Percentiles rank a stretch among this genome's conserved stretches.
Evolutionary conservation across 2,797 vertebrate species (phyloP).

Genomic region (Phalanger gymnotis): DNA sequence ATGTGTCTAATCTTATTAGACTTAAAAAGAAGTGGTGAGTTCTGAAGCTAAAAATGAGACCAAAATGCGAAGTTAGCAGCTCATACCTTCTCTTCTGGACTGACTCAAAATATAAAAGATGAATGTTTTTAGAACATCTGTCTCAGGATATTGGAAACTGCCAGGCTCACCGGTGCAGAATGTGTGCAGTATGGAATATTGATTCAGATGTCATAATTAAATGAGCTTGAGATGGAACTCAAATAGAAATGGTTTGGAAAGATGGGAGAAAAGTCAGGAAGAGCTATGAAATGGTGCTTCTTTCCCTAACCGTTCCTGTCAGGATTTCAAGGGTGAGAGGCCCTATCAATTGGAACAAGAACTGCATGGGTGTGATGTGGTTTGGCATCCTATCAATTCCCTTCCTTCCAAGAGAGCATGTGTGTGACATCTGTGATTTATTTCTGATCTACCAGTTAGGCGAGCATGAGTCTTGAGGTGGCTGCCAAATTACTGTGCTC

Average conservation of each 20-base stretch:
- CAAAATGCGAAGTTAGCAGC: background rate
- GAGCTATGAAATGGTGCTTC: constrained; percentile 71
- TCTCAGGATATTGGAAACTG: constrained; percentile 43
- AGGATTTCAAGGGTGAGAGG: constrained; percentile 79
- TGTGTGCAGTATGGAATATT: constrained; percentile 51
- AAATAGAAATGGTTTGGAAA: constrained; percentile 68
- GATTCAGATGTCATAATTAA: constrained; percentile 80
- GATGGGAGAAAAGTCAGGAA: constrained; percentile 78
- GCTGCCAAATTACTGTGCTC: constrained; percentile 75
- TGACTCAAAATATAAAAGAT: constrained; percentile 37
- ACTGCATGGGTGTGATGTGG: constrained; percentile 61
- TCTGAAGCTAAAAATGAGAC: constrained; percentile 45
- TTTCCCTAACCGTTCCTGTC: constrained; percentile 76
- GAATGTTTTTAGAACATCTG: constrained; percentile 52
- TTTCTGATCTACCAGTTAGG: constrained; percentile 74
- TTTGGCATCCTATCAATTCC: constrained; percentile 79
- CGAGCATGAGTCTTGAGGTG: constrained; percentile 73
- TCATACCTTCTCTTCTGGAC: constrained; percentile 28
- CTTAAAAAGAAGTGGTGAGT: constrained; percentile 46
- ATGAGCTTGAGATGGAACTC: constrained; percentile 63
- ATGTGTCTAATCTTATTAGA: constrained; percentile 51
- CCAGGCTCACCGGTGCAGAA: constrained; percentile 20
- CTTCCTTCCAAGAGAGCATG: constrained; percentile 70
- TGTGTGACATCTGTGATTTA: constrained; percentile 80
- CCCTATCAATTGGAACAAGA: constrained; percentile 73